These are phyloP conservation scores for Drosophila cracens DNA, from an alignment of 2,888 invertebrate species.

Conservation along the genomic window DNA sequence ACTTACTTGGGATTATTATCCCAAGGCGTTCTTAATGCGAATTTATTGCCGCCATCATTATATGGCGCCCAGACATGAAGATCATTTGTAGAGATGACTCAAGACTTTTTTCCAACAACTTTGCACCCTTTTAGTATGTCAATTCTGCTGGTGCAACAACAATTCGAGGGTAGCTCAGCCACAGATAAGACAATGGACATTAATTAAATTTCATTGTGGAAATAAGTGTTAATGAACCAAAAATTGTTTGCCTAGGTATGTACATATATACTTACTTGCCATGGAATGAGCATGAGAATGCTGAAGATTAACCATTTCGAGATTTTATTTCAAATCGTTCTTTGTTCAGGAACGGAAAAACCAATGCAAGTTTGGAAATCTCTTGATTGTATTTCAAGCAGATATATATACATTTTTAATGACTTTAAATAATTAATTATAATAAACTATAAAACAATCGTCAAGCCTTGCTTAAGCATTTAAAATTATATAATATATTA, in stretches of 20 bases:
- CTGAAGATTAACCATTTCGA: not conserved
- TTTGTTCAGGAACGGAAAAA: not conserved
- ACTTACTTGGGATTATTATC: constrained; percentile 15
- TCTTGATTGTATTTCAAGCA: not conserved
- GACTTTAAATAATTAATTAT: not conserved
- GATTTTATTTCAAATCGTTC: not conserved
- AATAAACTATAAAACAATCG: not conserved
- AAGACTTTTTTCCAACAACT: constrained; percentile 63
- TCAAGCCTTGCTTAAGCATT: not conserved
- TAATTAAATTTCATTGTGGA: constrained; percentile 61
- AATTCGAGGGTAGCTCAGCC: constrained; percentile 16
- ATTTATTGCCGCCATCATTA: constrained; percentile 77
- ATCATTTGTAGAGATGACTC: constrained; percentile 57
- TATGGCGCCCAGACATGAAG: constrained; percentile 64
- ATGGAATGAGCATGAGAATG: constrained; percentile 5
- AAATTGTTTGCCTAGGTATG: constrained; percentile 42
- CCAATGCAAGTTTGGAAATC: not conserved
- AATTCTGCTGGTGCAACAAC: constrained; percentile 62
- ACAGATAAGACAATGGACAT: constrained; percentile 66
- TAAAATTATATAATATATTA: no score
- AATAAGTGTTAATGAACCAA: constrained; percentile 40
- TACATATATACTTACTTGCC: not conserved
- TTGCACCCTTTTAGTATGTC: constrained; percentile 55
- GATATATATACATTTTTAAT: not conserved
- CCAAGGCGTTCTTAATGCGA: constrained; percentile 76